Conservation (phyloP, 2,113 vertebrate species). For the Xyrauchen texanus region DNA sequence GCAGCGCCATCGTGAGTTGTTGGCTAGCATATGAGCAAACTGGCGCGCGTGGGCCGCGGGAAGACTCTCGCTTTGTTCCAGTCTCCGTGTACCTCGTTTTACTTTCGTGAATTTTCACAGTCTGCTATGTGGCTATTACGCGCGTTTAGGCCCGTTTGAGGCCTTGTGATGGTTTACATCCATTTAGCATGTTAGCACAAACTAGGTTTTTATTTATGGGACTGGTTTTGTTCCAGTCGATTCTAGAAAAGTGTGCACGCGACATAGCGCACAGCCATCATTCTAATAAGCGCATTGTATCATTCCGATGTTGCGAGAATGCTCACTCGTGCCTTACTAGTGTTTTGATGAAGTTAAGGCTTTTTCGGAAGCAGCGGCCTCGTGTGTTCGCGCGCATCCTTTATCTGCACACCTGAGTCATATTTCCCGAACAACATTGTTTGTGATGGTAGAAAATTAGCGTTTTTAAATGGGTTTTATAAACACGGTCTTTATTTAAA, state of each 20-base stretch:
- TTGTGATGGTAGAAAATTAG: background rate
- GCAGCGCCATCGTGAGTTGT: constrained; percentile 9
- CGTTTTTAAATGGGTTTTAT: background rate
- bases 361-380: constrained; percentile 18
- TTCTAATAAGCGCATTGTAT: background rate
- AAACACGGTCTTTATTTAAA: background rate
- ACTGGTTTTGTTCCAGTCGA: constrained; percentile 45
- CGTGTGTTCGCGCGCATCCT: constrained; percentile 32
- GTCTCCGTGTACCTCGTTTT: too few relatives aligned
- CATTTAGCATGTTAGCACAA: background rate
- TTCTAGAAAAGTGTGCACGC: constrained; percentile 41
- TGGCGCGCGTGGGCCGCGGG: background rate
- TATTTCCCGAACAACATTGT: background rate
- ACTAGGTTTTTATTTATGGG: constrained; percentile 5
- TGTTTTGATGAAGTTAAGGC: background rate
- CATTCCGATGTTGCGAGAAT: background rate
- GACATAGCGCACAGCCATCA: constrained; percentile 18
- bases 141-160: background rate
- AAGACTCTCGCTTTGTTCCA: background rate
- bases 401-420: background rate
- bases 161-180: background rate
- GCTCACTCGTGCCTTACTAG: background rate
- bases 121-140: fast-evolving
- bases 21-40: background rate
- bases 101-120: fast-evolving